phyloP scores from a whole-genome alignment of 2,113 vertebrate genomes.

The Gavialis gangeticus region DNA sequence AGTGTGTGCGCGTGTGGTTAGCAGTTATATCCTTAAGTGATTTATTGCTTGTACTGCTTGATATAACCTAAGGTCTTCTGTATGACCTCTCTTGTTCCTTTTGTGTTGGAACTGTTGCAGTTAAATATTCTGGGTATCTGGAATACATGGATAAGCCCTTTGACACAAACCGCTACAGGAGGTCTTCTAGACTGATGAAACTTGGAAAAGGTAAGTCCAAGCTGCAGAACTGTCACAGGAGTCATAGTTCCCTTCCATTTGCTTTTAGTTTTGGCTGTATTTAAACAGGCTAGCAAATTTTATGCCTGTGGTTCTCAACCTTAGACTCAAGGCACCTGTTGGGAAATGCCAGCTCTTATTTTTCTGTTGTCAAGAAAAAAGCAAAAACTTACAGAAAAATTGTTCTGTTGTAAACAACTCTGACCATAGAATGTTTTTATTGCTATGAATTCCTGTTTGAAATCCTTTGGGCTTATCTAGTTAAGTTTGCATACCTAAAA shows the following conservation, averaged over 20 bases:
- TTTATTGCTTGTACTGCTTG: not conserved
- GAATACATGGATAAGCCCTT: conserved; percentile 87
- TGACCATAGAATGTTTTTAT: no score
- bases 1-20: not conserved
- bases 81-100: not conserved
- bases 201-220: conserved; percentile 87
- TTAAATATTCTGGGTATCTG: conserved; percentile 90
- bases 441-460: no score
- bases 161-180: conserved; percentile 81
- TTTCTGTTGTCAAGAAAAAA: no score
- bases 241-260: accelerated
- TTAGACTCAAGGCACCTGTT: no score
- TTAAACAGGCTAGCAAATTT: not conserved
- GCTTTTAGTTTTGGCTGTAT: not conserved
- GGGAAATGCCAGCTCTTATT: no score
- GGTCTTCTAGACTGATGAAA: conserved; percentile 86
- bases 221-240: not conserved
- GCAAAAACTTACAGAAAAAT: no score
- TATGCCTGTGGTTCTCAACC: no score
- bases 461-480: no score
- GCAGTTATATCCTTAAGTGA: not conserved
- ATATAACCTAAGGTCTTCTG: not conserved
- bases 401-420: no score
- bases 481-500: no score
- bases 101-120: conserved; percentile 59